Percentiles rank a stretch among this genome's conserved stretches.
Conservation (phyloP, 2,113 vertebrate genomes). For the Oreocharis arfaki region DNA sequence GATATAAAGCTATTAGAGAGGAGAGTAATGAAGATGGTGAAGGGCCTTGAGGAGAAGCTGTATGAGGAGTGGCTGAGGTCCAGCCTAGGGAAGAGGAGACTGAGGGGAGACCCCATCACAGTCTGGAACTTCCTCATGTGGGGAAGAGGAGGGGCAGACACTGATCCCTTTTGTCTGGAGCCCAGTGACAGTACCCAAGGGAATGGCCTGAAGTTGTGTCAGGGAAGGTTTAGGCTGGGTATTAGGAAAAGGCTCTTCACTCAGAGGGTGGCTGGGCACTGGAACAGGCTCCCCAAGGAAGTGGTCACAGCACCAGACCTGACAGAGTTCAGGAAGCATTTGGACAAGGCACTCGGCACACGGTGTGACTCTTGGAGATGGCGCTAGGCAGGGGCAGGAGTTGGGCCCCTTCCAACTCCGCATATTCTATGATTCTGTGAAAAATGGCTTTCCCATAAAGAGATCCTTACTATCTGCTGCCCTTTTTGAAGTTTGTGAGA, state of each 20-base stretch:
- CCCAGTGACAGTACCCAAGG: not conserved
- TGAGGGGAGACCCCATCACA: not conserved
- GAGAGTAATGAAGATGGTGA: not conserved
- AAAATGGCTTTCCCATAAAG: not conserved
- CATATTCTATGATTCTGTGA: not conserved
- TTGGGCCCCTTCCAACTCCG: rapidly evolving
- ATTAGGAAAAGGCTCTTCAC: not conserved
- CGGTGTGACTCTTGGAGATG: not conserved
- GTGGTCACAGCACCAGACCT: not conserved
- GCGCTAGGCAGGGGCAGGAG: not conserved
- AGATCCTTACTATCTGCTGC: not conserved
- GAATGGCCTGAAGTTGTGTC: not conserved
- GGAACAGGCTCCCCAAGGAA: not conserved
- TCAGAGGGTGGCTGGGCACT: rapidly evolving
- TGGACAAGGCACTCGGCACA: not conserved
- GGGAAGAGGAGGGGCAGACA: not conserved
- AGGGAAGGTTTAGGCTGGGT: not conserved
- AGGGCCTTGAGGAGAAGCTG: not conserved
- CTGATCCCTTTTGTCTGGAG: not conserved
- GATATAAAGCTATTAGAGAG: not conserved
- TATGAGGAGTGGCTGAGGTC: not conserved
- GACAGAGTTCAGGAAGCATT: rapidly evolving
- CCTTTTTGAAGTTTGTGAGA: not conserved
- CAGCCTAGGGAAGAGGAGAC: not conserved
- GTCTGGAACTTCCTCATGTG: not conserved